A percentile compares a stretch with the other conserved stretches of the same genome.
Evolutionary conservation across 2,888 invertebrate species (phyloP).

Genomic region (Tenthredo scrophulariae): DNA sequence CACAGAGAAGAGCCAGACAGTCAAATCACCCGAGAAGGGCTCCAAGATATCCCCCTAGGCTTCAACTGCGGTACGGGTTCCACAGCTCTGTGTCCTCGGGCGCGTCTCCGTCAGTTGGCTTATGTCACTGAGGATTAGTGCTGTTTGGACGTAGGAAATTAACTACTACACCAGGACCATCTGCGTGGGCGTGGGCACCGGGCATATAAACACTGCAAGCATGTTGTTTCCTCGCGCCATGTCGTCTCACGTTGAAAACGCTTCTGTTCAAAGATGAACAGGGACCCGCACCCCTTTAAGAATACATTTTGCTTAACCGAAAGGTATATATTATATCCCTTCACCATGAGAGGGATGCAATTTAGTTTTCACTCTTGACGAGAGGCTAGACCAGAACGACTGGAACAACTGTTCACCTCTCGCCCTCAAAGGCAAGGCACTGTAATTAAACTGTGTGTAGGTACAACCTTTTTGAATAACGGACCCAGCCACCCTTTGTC

Average conservation of each 20-base stretch:
- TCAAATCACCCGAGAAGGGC: conserved; percentile 44
- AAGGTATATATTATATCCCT: not conserved
- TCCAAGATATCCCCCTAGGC: conserved; percentile 11
- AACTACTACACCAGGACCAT: conserved; percentile 70
- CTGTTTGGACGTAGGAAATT: conserved; percentile 78
- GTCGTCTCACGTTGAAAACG: conserved; percentile 3
- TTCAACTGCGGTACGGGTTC: not conserved
- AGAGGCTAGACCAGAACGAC: not conserved
- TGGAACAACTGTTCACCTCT: conserved; percentile 20
- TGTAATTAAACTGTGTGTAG: conserved; percentile 45
- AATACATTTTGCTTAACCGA: not conserved
- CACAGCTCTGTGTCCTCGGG: conserved; percentile 40
- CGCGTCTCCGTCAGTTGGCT: conserved; percentile 72
- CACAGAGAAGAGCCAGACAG: conserved; percentile 31
- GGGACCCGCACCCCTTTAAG: not conserved
- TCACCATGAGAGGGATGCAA: conserved; percentile 8
- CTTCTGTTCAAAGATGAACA: conserved; percentile 11
- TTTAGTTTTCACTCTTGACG: conserved; percentile 25
- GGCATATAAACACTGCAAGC: not conserved
- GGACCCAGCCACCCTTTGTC: conserved; percentile 17
- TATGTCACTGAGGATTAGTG: conserved; percentile 76
- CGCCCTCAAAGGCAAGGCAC: conserved; percentile 38
- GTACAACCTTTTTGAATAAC: conserved; percentile 25
- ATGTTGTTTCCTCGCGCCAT: conserved; percentile 65
- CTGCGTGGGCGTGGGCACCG: conserved; percentile 67